Evolutionary conservation across 2,797 vertebrate species (phyloP).

Genomic region (Phataginus tricuspis): DNA sequence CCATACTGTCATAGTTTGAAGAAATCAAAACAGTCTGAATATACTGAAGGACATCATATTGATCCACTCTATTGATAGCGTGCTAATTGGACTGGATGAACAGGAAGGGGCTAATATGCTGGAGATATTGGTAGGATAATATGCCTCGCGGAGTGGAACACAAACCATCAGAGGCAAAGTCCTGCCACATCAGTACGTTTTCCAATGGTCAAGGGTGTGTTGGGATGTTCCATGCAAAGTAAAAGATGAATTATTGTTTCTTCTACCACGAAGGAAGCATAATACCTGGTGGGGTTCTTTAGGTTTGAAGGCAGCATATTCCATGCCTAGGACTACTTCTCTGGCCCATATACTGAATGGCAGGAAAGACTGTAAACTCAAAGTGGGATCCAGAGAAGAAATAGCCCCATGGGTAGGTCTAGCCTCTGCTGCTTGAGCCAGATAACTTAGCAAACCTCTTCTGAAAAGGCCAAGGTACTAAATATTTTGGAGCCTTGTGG

Average conservation of each 20-base stretch:
- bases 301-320: neutral
- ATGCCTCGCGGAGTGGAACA: neutral
- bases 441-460: neutral
- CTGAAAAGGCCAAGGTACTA: neutral
- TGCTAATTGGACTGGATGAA: neutral
- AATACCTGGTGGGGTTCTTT: neutral
- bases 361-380: neutral
- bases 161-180: neutral
- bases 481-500: neutral
- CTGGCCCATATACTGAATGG: neutral
- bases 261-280: neutral
- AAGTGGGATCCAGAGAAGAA: neutral
- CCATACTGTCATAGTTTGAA: neutral
- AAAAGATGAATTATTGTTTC: neutral
- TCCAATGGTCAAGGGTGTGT: neutral
- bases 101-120: neutral
- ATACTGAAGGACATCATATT: neutral
- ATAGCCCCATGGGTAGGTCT: neutral
- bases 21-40: neutral
- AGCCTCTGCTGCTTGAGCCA: neutral
- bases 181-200: neutral
- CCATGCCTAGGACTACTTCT: neutral
- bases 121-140: neutral
- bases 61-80: neutral
- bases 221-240: neutral